phyloP scores from a whole-genome alignment of 1,140 invertebrate genomes.

The Centruroides vittatus region DNA sequence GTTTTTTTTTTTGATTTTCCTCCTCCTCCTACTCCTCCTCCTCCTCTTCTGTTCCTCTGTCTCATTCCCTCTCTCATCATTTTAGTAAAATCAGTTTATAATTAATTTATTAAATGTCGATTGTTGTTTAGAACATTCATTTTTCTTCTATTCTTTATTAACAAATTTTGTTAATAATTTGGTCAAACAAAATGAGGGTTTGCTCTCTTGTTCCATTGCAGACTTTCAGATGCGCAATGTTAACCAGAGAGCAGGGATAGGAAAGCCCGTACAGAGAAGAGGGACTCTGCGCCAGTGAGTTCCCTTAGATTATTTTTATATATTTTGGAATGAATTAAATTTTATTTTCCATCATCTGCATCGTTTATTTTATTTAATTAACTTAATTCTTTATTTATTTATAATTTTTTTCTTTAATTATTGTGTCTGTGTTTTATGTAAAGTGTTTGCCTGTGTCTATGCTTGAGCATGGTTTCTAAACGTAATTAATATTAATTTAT shows the following conservation, averaged over 20 bases:
- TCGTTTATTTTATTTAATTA: too few relatives aligned
- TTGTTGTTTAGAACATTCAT: neutral
- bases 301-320: constrained; percentile 4
- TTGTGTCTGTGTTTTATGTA: too few relatives aligned
- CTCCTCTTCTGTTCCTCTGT: too few relatives aligned
- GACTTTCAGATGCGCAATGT: constrained; percentile 58
- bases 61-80: neutral
- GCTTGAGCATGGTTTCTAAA: too few relatives aligned
- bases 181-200: constrained; percentile 3
- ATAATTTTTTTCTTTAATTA: too few relatives aligned
- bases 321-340: too few relatives aligned
- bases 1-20: too few relatives aligned
- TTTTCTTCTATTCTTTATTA: neutral
- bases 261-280: constrained; percentile 44
- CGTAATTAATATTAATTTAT: too few relatives aligned
- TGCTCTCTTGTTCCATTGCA: constrained; percentile 41
- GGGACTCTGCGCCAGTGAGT: constrained; percentile 15
- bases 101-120: neutral
- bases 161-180: neutral
- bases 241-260: constrained; percentile 50
- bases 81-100: neutral
- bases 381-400: too few relatives aligned
- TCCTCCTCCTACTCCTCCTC: too few relatives aligned
- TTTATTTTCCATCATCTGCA: too few relatives aligned
- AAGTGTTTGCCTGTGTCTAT: too few relatives aligned